Percentiles rank a stretch among this genome's conserved stretches.
Evolutionary conservation across 2,797 vertebrate species (phyloP).

Genomic region (Microcaecilia unicolor): DNA sequence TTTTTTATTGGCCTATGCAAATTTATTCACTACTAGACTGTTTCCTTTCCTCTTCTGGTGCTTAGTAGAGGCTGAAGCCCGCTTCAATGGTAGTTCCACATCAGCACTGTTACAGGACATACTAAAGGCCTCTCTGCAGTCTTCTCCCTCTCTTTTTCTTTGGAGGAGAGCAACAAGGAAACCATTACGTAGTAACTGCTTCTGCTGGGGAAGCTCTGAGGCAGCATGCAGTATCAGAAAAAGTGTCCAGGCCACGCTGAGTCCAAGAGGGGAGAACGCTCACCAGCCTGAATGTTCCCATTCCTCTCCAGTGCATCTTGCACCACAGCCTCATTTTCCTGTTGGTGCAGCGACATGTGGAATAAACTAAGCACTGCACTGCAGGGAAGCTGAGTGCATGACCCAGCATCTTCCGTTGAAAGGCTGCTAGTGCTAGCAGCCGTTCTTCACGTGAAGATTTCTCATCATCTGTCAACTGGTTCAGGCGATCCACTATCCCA

Average conservation of each 20-base stretch:
- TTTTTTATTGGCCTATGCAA: too few relatives aligned
- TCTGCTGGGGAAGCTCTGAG: slow-evolving; percentile 67
- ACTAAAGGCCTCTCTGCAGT: too few relatives aligned
- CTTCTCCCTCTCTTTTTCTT: neutral
- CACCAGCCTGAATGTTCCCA: slow-evolving; percentile 67
- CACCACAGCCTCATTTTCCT: slow-evolving; percentile 88
- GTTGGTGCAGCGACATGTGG: slow-evolving; percentile 81
- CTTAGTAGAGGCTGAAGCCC: too few relatives aligned
- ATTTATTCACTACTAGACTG: too few relatives aligned
- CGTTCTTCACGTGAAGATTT: slow-evolving; percentile 28
- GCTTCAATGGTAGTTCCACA: too few relatives aligned
- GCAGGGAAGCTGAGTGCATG: slow-evolving; percentile 74
- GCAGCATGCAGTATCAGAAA: slow-evolving; percentile 59
- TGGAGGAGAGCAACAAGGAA: slow-evolving; percentile 88
- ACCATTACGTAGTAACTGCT: slow-evolving; percentile 76
- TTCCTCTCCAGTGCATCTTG: slow-evolving; percentile 55
- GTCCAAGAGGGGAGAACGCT: slow-evolving; percentile 71
- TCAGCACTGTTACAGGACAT: too few relatives aligned
- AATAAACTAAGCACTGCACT: slow-evolving; percentile 73
- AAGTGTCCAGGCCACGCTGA: slow-evolving; percentile 62
- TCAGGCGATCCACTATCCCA: slow-evolving; percentile 69
- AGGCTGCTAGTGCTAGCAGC: slow-evolving; percentile 67
- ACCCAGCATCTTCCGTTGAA: slow-evolving; percentile 72
- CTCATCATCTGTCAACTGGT: slow-evolving; percentile 19
- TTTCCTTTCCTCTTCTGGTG: too few relatives aligned